Base-by-base conservation (phyloP, 2,888 invertebrate genomes). In the Lasioglossum pauxillum region DNA sequence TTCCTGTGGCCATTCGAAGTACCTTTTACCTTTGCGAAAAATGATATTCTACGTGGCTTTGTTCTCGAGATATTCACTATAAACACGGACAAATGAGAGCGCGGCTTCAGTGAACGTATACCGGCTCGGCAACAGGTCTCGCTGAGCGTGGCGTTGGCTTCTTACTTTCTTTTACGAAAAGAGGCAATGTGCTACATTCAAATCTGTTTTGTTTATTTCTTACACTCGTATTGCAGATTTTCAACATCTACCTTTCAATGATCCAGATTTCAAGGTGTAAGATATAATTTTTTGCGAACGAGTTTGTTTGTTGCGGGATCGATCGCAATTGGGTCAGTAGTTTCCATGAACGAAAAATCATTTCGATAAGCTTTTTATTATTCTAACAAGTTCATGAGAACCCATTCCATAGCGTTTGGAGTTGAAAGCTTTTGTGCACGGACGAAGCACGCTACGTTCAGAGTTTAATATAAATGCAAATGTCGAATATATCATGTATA, bases 401-500 rank as follows among this genome's bases (percentile, higher is more conserved):
- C 12, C 35, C 71, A 23, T 41, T n/a, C 71, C n/a, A 41, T n/a
- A 5, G 41, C 41, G 41, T n/a, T 38, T n/a, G 71, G 41, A 71
- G 41, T 41, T 71, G 23, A 71, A 71, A 71, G 71, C 46, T 53
- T 74, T 49, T 27, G 53, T 27, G 74, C 49, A 27, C 46, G 41
- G 12, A n/a, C n/a, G 71, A n/a, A n/a, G 41, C 71, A 14, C n/a
- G 41, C 41, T 41, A 41, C 12, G 41, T 71, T 12, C 71, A 14
- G 71, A 41, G n/a, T 71, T 71, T 71, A 71, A 71, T 71, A 71
- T 71, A 71, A 71, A 71, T 71, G 71, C 53, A 57, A 57, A 75
- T 57, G 44, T 10, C 44, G 67, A 41, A 77, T 60, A 77, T 46
- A 67, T 67, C 46, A 19, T 67, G 60, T 60, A 31, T 60, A 67